These are phyloP conservation scores for Drosophila tanythrix DNA, from an alignment of 2,888 invertebrate genomes.

Conservation along the genomic window DNA sequence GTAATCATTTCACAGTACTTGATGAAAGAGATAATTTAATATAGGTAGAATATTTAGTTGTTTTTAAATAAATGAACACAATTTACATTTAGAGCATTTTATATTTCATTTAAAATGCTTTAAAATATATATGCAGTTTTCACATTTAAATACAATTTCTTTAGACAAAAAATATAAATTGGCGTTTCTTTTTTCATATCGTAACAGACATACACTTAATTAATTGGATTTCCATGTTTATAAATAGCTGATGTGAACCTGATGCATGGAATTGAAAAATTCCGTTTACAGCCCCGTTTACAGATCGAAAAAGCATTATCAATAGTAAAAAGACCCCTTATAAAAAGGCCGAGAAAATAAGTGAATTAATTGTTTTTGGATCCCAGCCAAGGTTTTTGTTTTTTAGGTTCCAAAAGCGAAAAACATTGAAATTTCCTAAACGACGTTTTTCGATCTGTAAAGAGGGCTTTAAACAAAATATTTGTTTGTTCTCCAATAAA, in stretches of 20 bases:
- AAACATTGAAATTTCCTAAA: neutral
- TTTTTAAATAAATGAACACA: neutral
- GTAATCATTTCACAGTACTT: too few relatives aligned
- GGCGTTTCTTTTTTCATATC: slow-evolving; percentile 42
- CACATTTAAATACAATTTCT: slow-evolving; percentile 61
- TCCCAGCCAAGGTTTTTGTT: neutral
- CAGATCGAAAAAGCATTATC: neutral
- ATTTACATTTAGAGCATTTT: slow-evolving; percentile 37
- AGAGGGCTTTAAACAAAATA: neutral
- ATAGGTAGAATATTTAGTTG: neutral
- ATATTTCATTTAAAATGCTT: slow-evolving; percentile 76
- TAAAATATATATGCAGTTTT: slow-evolving; percentile 55
- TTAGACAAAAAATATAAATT: slow-evolving; percentile 73
- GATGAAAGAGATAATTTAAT: too few relatives aligned
- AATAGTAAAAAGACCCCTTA: neutral
- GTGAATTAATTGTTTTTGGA: neutral
- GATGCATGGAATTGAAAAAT: neutral
- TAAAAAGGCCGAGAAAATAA: neutral
- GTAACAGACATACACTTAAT: slow-evolving; percentile 57
- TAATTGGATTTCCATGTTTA: slow-evolving; percentile 13
- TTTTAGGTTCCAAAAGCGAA: neutral
- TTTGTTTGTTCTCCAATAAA: neutral
- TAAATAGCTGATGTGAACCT: neutral
- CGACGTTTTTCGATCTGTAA: neutral
- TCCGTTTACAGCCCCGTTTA: slow-evolving; percentile 8